These are phyloP conservation scores for Acrocephalus scirpaceus DNA, from an alignment of 2,797 vertebrate genomes.

Conservation along the genomic window DNA sequence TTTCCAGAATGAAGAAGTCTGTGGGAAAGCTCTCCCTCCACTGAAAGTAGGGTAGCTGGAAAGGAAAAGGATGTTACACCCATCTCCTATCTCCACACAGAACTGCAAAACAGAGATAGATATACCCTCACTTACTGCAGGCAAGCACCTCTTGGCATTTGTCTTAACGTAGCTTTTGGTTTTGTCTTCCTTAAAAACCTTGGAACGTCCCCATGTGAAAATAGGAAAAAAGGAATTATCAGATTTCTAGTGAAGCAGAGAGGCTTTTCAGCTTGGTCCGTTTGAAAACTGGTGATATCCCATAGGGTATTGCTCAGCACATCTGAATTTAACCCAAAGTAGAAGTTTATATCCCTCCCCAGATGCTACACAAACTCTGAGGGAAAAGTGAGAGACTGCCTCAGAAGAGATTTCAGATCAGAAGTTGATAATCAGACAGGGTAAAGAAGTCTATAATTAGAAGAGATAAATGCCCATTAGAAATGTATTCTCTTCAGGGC, in stretches of 20 bases:
- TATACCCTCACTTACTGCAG: not conserved
- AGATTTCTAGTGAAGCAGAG: not conserved
- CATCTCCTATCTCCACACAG: not conserved
- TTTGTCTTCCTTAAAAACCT: not conserved
- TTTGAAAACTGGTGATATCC: not conserved
- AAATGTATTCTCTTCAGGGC: not conserved
- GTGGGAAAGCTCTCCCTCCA: not conserved
- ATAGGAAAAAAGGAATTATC: not conserved
- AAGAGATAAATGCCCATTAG: not conserved
- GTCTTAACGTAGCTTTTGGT: rapidly evolving
- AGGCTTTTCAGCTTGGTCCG: not conserved
- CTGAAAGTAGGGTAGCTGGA: not conserved
- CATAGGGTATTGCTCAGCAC: not conserved
- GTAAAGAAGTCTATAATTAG: not conserved
- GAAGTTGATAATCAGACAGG: not conserved
- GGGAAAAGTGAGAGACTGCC: not conserved
- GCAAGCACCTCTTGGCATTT: rapidly evolving
- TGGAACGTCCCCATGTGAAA: not conserved
- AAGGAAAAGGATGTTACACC: not conserved
- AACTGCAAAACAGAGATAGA: not conserved
- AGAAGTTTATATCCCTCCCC: not conserved
- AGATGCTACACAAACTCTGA: not conserved
- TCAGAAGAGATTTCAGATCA: not conserved
- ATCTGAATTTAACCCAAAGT: not conserved
- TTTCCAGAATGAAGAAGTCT: not conserved